phyloP scores from a whole-genome alignment of 1,140 invertebrate species.

The Cydia amplana region DNA sequence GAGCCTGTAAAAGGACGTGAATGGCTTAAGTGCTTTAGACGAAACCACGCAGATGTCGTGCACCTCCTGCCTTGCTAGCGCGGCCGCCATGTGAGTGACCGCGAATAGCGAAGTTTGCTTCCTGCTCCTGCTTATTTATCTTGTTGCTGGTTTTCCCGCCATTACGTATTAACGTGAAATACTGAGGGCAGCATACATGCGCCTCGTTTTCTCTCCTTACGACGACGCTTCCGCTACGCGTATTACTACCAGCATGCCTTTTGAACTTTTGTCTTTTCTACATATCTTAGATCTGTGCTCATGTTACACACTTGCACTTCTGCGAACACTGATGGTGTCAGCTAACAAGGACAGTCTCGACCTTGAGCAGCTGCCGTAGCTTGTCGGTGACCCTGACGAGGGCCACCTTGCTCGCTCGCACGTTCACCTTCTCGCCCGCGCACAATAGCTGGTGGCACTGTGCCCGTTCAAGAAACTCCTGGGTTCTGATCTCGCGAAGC shows the following conservation, averaged over 20 bases:
- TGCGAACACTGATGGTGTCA: conserved; percentile 57
- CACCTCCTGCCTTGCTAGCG: no score
- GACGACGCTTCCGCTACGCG: background rate
- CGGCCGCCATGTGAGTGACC: no score
- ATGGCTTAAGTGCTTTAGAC: no score
- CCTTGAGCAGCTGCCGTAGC: conserved; percentile 85
- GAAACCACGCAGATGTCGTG: no score
- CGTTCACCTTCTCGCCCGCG: conserved; percentile 88
- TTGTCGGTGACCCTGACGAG: conserved; percentile 90
- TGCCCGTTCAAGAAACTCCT: conserved; percentile 89
- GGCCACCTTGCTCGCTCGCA: conserved; percentile 88
- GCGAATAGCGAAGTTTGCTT: background rate
- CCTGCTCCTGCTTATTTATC: background rate
- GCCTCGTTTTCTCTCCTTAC: background rate
- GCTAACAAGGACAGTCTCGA: conserved; percentile 83
- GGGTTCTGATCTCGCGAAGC: conserved; percentile 86
- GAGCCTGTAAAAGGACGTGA: background rate
- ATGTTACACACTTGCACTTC: conserved; percentile 12
- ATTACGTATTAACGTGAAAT: background rate
- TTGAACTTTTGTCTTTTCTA: background rate
- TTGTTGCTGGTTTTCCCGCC: background rate
- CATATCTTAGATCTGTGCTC: background rate
- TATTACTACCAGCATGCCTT: background rate
- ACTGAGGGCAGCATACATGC: background rate
- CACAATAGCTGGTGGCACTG: conserved; percentile 88